Conservation (phyloP, 2,797 vertebrate genomes). For the Rhabdophis nuchalis region DNA sequence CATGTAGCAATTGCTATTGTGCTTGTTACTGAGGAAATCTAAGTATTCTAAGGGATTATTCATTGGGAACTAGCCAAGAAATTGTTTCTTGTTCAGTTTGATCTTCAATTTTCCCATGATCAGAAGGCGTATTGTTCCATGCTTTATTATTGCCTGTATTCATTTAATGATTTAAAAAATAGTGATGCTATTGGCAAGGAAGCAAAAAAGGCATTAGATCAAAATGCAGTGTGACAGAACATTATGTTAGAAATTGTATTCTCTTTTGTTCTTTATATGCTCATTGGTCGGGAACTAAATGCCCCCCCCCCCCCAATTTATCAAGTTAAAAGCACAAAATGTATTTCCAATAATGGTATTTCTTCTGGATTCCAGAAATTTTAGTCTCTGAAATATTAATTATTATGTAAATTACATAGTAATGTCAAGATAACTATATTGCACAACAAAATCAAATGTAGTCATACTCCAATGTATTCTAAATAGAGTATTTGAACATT, state of each 20-base stretch:
- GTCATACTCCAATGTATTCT: neutral
- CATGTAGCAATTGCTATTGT: neutral
- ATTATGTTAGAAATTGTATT: conserved; percentile 4
- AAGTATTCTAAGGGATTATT: neutral
- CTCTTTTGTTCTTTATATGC: neutral
- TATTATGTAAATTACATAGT: neutral
- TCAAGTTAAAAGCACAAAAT: neutral
- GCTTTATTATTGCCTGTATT: neutral
- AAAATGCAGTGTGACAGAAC: neutral
- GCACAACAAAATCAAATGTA: neutral
- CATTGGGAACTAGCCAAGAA: neutral
- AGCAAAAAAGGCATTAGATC: neutral
- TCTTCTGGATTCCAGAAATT: conserved; percentile 1
- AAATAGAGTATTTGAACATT: neutral
- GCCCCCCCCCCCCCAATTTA: neutral
- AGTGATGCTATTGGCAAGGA: neutral
- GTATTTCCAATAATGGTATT: neutral
- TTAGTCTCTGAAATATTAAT: neutral
- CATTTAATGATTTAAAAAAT: accelerated
- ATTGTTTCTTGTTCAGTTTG: neutral
- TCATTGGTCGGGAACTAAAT: neutral
- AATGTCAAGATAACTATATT: neutral
- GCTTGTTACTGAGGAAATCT: neutral
- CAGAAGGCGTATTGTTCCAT: neutral
- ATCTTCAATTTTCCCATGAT: neutral